Percentiles rank a stretch among this genome's conserved stretches.
Conservation (phyloP, 2,797 vertebrate species). For the Simalia tracyae region DNA sequence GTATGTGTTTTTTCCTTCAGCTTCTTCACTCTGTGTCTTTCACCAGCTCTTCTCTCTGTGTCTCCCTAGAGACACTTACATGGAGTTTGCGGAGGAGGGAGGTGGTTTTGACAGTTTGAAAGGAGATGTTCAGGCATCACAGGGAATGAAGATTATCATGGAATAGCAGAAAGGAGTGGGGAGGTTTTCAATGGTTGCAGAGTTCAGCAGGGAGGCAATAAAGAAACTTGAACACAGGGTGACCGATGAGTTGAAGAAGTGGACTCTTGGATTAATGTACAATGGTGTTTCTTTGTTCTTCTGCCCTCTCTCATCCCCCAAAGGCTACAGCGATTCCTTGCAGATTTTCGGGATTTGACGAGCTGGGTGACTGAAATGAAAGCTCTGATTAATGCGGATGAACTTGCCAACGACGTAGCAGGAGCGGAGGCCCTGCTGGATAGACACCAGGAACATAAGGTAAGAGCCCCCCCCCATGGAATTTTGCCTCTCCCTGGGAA, state of each 20-base stretch:
- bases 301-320: constrained; percentile 23
- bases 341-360: constrained; percentile 96
- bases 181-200: neutral
- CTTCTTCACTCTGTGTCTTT: too few species aligned
- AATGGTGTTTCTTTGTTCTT: neutral
- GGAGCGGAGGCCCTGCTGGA: constrained; percentile 96
- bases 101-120: too few species aligned
- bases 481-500: neutral
- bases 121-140: too few species aligned
- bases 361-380: constrained; percentile 99
- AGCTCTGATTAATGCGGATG: constrained; percentile 96
- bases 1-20: too few species aligned
- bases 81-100: too few species aligned
- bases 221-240: neutral
- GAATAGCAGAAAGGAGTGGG: neutral
- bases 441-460: constrained; percentile 98
- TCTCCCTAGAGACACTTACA: too few species aligned
- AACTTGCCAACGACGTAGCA: constrained; percentile 95
- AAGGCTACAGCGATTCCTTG: constrained; percentile 95
- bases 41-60: too few species aligned
- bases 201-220: neutral
- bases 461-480: constrained; percentile 49
- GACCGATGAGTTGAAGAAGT: neutral
- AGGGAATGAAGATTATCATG: neutral
- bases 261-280: neutral